Conservation (phyloP, 2,113 vertebrate genomes). For the Glaucidium brasilianum region DNA sequence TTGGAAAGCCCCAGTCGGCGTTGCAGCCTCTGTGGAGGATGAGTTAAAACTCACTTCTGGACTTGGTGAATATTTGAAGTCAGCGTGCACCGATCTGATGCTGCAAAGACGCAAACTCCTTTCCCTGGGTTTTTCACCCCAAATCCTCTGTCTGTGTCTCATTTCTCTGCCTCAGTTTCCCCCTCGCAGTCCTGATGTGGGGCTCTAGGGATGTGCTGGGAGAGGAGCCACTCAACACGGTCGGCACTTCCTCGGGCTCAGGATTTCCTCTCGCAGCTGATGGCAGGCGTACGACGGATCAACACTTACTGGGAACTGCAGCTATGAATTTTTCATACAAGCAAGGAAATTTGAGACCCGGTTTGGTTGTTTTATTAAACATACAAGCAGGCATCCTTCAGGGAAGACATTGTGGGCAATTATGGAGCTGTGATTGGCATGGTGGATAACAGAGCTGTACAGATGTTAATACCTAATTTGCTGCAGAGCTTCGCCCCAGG, state of each 20-base stretch:
- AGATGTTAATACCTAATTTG: slow-evolving; percentile 43
- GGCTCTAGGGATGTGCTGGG: fast-evolving
- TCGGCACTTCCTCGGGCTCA: not conserved
- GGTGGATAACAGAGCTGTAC: not conserved
- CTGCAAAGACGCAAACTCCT: not conserved
- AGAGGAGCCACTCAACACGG: not conserved
- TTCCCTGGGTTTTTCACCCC: not conserved
- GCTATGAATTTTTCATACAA: slow-evolving; percentile 59
- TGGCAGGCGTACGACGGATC: not conserved
- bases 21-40: not conserved
- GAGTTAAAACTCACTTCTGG: not conserved
- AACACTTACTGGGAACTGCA: not conserved
- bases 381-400: slow-evolving; percentile 28
- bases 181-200: fast-evolving
- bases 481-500: not conserved
- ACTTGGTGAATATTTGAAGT: not conserved
- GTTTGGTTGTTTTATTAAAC: slow-evolving; percentile 63
- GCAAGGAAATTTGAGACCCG: slow-evolving; percentile 31
- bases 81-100: fast-evolving
- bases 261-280: not conserved
- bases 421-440: not conserved
- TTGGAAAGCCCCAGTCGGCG: not conserved
- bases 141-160: not conserved
- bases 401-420: slow-evolving; percentile 9
- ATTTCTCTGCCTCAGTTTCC: not conserved